Base-by-base conservation (phyloP, 2,797 vertebrate genomes). In the Xiphorhynchus erythropygius region DNA sequence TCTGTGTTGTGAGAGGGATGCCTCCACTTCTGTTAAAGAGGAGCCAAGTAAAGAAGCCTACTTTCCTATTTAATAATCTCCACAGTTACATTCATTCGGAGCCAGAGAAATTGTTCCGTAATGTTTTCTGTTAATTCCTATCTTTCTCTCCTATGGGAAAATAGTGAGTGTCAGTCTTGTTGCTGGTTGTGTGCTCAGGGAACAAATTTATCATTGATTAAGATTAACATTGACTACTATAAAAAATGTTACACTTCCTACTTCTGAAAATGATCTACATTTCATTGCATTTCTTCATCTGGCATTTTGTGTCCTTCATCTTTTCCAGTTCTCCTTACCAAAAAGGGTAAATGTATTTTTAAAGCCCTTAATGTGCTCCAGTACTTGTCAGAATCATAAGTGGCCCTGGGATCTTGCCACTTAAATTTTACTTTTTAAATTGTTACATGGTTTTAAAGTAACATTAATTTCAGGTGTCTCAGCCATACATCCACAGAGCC, bases 331-430 rank as follows among this genome's bases (percentile, higher is more conserved):
- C 65, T 86, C 47, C 64, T 81, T 82, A 67, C 41, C 63, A 60
- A 82, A 82, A 92, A 84, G 37, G 47, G 42, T 92, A 56, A 71
- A 92, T 60, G 41, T 84, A 76, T 93, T 92, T 94, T 95, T 94
- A 82, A 90, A 95, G 68, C 24, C 74, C 55, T 90, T 64, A 82
- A 17, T 24, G 7, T 64, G 16, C 65, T 76, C 11, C 52, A 65
- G 50, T 90, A 69, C 27, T 94, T 1, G 0, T 50, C 83, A 77
- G 68, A 62, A 67, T 84, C 15, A 0, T 56, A 85, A 88, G 76
- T 87, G 77, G 59, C 56, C 49, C 49, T 87, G 73, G 57, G 47
- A 87, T 90, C 62, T 71, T 65, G 55, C 52, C 74, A 27, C 60
- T 91, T 93, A 65, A n/a, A n/a, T n/a, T n/a, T n/a, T n/a, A n/a